A percentile compares a stretch with the other conserved stretches of the same genome.
These are phyloP conservation scores for Barypeithes pellucidus DNA, from an alignment of 2,888 invertebrate species.

Conservation along the genomic window DNA sequence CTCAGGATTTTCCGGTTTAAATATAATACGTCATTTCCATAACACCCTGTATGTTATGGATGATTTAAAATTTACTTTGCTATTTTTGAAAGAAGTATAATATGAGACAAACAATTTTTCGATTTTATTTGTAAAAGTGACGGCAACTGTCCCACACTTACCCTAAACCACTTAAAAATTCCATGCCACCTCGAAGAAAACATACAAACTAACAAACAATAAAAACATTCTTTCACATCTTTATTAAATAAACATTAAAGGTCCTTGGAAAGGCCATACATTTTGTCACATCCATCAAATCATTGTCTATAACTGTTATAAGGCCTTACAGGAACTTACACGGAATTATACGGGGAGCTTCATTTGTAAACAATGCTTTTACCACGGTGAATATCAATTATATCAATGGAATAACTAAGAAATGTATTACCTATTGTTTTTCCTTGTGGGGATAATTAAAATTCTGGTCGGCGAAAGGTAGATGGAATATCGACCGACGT, in stretches of 20 bases:
- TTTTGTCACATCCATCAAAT: slow-evolving; percentile 59
- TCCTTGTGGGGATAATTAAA: slow-evolving; percentile 21
- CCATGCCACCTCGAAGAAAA: slow-evolving; percentile 24
- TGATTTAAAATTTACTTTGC: too few species aligned
- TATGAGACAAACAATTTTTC: too few species aligned
- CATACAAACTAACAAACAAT: slow-evolving; percentile 44
- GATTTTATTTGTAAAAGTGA: too few species aligned
- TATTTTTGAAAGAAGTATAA: too few species aligned
- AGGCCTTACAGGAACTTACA: slow-evolving; percentile 40
- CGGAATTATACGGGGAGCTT: slow-evolving; percentile 32
- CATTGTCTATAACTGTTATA: slow-evolving; percentile 52
- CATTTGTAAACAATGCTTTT: slow-evolving; percentile 52
- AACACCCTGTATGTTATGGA: too few species aligned
- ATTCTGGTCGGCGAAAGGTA: slow-evolving; percentile 24
- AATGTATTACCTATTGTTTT: slow-evolving; percentile 41
- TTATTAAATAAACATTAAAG: slow-evolving; percentile 58
- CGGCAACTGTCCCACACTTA: too few species aligned
- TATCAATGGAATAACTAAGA: slow-evolving; percentile 37
- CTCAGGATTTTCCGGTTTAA: too few species aligned
- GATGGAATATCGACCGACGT: slow-evolving; percentile 20
- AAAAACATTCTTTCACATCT: slow-evolving; percentile 46
- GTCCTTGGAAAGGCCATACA: slow-evolving; percentile 65
- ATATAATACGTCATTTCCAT: too few species aligned
- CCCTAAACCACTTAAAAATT: slow-evolving; percentile 32
- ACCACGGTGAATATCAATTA: slow-evolving; percentile 44